These are phyloP conservation scores for Trichopria drosophilae DNA, from an alignment of 2,888 invertebrate species.

Conservation along the genomic window DNA sequence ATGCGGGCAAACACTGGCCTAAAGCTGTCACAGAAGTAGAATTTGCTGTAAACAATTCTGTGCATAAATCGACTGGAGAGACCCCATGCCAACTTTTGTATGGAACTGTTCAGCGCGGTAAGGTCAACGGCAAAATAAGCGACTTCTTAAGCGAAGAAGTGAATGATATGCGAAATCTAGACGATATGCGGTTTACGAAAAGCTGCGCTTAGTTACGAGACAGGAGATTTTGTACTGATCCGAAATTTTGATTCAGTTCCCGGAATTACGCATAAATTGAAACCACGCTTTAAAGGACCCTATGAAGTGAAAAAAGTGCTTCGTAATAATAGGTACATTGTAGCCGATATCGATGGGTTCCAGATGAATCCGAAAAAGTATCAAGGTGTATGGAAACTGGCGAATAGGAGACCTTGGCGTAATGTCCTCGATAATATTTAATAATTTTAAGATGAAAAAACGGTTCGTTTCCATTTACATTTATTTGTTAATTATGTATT, in stretches of 20 bases:
- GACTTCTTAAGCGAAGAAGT: conserved; percentile 26
- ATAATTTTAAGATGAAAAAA: too few relatives aligned
- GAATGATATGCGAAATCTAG: conserved; percentile 34
- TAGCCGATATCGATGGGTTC: conserved; percentile 30
- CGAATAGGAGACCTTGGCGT: conserved; percentile 27
- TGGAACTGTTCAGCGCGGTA: conserved; percentile 38
- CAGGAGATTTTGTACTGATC: conserved; percentile 33
- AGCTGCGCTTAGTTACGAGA: conserved; percentile 22
- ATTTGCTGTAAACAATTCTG: conserved; percentile 27
- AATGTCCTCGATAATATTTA: too few relatives aligned
- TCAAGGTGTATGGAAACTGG: conserved; percentile 33
- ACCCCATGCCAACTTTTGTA: conserved; percentile 39
- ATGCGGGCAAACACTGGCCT: conserved; percentile 22
- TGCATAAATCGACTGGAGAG: conserved; percentile 37
- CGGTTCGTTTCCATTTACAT: too few relatives aligned
- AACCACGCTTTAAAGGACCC: conserved; percentile 33
- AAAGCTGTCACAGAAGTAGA: conserved; percentile 22
- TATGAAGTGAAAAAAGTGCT: conserved; percentile 29
- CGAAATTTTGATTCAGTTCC: conserved; percentile 28
- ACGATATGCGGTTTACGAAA: conserved; percentile 32
- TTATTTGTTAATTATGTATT: too few relatives aligned
- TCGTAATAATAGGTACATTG: conserved; percentile 33
- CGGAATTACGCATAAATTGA: conserved; percentile 22
- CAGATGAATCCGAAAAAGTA: conserved; percentile 21
- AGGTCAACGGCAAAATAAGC: conserved; percentile 26